phyloP scores from a whole-genome alignment of 2,797 vertebrate genomes.

The Alcedo atthis region DNA sequence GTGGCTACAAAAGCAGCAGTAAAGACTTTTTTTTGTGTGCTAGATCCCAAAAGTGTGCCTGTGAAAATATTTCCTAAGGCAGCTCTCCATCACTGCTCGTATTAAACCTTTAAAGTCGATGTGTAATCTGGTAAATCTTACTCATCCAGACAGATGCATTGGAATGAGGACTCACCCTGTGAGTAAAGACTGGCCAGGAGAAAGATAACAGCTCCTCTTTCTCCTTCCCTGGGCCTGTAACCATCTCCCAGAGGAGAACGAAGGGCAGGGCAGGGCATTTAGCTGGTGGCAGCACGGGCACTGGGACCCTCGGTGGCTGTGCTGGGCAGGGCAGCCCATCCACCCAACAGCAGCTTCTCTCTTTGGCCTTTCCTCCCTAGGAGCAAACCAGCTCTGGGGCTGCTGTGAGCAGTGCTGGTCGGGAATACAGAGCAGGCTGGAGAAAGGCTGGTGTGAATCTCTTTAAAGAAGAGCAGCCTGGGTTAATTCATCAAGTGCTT shows the following conservation, averaged over 20 bases:
- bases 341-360: conserved; percentile 41
- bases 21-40: conserved; percentile 44
- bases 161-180: background rate
- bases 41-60: conserved; percentile 26
- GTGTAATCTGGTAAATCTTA: conserved; percentile 34
- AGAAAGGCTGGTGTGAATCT: background rate
- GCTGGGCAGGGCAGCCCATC: conserved; percentile 61
- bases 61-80: conserved; percentile 49
- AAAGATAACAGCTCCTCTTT: conserved; percentile 46
- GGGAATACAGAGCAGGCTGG: conserved; percentile 71
- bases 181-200: background rate
- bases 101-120: conserved; percentile 27
- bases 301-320: conserved; percentile 12
- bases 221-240: conserved; percentile 48
- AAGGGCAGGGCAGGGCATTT: conserved; percentile 63
- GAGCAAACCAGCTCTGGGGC: conserved; percentile 46
- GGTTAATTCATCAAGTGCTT: conserved; percentile 72
- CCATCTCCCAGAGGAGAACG: conserved; percentile 54
- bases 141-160: conserved; percentile 4
- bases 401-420: conserved; percentile 49
- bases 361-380: conserved; percentile 37
- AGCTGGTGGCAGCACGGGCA: conserved; percentile 45
- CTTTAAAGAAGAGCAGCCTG: conserved; percentile 34
- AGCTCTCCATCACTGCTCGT: background rate
- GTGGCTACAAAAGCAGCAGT: conserved; percentile 41